Conservation (phyloP, 2,888 invertebrate species). For the Latheticus oryzae region DNA sequence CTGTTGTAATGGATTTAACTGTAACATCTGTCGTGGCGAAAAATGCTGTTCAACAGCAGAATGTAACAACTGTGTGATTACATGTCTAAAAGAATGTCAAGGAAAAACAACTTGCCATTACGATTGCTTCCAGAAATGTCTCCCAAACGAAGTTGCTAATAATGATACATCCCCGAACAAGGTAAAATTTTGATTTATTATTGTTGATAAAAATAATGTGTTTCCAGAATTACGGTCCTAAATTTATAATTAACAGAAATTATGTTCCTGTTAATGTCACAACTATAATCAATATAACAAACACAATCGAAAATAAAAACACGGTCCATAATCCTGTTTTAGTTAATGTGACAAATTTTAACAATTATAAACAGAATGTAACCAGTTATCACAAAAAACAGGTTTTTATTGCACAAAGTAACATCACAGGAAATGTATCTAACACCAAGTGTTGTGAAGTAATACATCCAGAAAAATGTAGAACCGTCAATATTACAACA, state of each 20-base stretch:
- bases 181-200: conserved; percentile 5
- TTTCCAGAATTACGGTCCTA: conserved; percentile 9
- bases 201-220: neutral
- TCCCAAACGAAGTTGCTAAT: conserved; percentile 18
- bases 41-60: conserved; percentile 30
- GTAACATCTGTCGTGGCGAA: conserved; percentile 36
- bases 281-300: conserved; percentile 38
- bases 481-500: neutral
- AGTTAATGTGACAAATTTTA: conserved; percentile 32
- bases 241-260: conserved; percentile 3
- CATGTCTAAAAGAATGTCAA: conserved; percentile 26
- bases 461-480: conserved; percentile 25
- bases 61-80: conserved; percentile 30
- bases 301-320: conserved; percentile 28
- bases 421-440: neutral
- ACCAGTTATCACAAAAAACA: conserved; percentile 8
- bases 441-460: conserved; percentile 29
- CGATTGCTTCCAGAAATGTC: conserved; percentile 34
- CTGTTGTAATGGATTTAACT: conserved; percentile 34
- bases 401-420: neutral
- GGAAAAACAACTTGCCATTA: conserved; percentile 28
- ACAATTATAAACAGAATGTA: conserved; percentile 19
- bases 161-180: conserved; percentile 5
- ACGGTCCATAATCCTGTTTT: conserved; percentile 24
- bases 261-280: conserved; percentile 39